These are phyloP conservation scores for Synodontis membranacea DNA, from an alignment of 2,113 vertebrate species.

Conservation along the genomic window DNA sequence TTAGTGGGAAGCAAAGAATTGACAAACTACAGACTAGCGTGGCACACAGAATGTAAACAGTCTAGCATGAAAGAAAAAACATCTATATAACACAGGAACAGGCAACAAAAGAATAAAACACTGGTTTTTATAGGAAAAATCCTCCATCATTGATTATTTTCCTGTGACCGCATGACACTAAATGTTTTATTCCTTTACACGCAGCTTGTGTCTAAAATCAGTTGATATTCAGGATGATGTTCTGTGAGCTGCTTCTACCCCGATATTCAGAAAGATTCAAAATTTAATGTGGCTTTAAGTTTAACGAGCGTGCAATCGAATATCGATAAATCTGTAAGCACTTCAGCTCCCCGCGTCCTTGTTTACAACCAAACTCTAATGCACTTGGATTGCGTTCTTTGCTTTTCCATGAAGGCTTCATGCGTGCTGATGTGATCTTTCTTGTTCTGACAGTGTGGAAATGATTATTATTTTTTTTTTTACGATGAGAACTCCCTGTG, in stretches of 20 bases:
- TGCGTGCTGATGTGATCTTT: constrained; percentile 4
- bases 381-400: neutral
- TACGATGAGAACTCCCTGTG: constrained; percentile 12
- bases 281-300: constrained; percentile 5
- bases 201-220: neutral
- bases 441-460: neutral
- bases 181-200: neutral
- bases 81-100: too few species aligned
- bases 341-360: neutral
- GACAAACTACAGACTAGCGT: neutral
- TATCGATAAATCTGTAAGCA: constrained; percentile 26
- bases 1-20: neutral
- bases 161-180: neutral
- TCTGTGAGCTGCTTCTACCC: neutral
- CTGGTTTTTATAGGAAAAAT: neutral
- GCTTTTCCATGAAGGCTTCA: neutral
- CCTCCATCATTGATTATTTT: too few species aligned
- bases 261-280: neutral
- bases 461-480: neutral
- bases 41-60: neutral
- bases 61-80: too few species aligned
- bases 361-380: constrained; percentile 17
- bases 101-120: neutral
- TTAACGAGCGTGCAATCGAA: neutral
- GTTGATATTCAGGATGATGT: neutral